Evolutionary conservation across 2,888 invertebrate genomes (phyloP).

Genomic region (Cerastis rubricosa): DNA sequence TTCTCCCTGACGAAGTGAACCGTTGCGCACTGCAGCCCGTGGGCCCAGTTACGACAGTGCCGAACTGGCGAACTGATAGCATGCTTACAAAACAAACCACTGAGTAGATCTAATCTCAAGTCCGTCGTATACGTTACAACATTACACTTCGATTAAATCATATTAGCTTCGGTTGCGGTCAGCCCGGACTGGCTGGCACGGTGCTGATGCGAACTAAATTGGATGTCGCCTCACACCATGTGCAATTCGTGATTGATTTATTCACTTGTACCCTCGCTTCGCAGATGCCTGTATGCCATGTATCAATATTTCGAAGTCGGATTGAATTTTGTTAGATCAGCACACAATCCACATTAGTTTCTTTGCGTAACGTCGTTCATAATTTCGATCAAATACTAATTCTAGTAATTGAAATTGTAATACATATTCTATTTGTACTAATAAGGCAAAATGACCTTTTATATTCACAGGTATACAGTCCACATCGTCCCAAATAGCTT

Average conservation of each 20-base stretch:
- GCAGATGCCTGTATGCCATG: no score
- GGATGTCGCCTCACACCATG: conserved; percentile 43
- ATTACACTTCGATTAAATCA: conserved; percentile 73
- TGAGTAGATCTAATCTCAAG: conserved; percentile 66
- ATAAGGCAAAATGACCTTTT: conserved; percentile 24
- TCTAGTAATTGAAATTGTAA: conserved; percentile 14
- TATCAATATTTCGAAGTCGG: conserved; percentile 1
- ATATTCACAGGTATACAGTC: conserved; percentile 13
- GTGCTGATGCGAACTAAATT: conserved; percentile 63
- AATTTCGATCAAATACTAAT: conserved; percentile 2
- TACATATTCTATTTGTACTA: conserved; percentile 12
- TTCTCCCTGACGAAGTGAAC: conserved; percentile 41
- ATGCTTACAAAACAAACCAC: conserved; percentile 73
- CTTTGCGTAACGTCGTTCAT: neutral
- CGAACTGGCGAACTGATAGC: conserved; percentile 67
- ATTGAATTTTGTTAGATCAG: conserved; percentile 4
- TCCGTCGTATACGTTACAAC: conserved; percentile 71
- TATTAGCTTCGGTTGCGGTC: conserved; percentile 75
- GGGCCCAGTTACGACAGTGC: conserved; percentile 63
- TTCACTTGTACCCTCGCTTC: conserved; percentile 2
- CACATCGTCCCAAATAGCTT: conserved; percentile 30
- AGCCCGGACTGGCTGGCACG: conserved; percentile 64
- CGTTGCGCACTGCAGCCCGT: conserved; percentile 43
- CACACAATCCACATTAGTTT: neutral
- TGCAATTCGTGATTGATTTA: conserved; percentile 35